Base-by-base conservation (phyloP, 2,797 vertebrate species). In the Cynodonichthys magdalenae region DNA sequence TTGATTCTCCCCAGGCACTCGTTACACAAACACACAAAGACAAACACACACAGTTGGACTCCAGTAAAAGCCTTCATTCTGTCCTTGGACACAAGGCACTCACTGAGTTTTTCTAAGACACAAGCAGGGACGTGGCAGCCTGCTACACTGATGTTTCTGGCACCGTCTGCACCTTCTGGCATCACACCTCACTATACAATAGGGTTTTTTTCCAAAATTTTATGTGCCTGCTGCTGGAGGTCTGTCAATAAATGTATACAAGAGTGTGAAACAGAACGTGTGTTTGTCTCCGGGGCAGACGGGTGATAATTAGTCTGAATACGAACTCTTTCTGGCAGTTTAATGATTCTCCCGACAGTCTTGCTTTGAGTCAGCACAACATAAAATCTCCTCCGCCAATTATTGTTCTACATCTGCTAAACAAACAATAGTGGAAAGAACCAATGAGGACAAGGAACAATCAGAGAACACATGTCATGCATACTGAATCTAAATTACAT, bases 221-320 rank as follows among this genome's bases (percentile, higher is more conserved):
- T 67, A 81, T 36, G n/a, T 50, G 19, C 9, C 63, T 56, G 63
- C 70, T 55, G 59, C 67, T 77, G 70, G 55, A 66, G 52, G 59
- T 42, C 48, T 15, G 65, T 49, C 66, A 72, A 20, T 74, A 69
- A 66, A 81, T 60, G 39, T 63, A 74, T 74, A 52, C 49, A 61
- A 1, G 1, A 67, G 71, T 51, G 52, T 52, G 52, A 64, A 61
- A 68, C 28, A 51, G 27, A 55, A 24, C n/a, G 46, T 59, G 17
- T 63, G 79, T 59, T 65, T 56, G 66, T 77, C 81, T 74, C 77
- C 42, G 14, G 79, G 82, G 75, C 65, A 79, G 74, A 12, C 67
- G 71, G 76, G 74, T 77, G 82, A 74, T 84, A 87, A 87, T 86
- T 87, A 86, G 71, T 76, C 56, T 80, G 69, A 55, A 52, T 58